Percentiles rank a stretch among this genome's conserved stretches.
Conservation (phyloP, 1,140 invertebrate genomes). For the Parapsyche elsis region DNA sequence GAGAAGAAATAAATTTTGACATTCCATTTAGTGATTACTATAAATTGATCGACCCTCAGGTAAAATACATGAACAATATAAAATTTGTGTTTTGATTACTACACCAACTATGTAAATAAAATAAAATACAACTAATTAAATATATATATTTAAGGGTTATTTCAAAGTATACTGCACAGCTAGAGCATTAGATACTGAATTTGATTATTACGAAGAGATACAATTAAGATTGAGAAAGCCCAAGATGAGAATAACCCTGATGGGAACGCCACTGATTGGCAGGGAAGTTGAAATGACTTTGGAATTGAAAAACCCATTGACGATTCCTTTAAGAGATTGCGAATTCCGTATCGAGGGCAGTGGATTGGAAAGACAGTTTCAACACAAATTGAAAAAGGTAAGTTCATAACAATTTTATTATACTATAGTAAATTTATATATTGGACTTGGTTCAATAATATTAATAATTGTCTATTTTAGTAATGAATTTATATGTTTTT, state of each 20-base stretch:
- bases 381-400: slow-evolving; percentile 75
- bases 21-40: slow-evolving; percentile 86
- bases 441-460: too few relatives aligned
- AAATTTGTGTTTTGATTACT: too few relatives aligned
- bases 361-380: slow-evolving; percentile 77
- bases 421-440: not conserved
- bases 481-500: slow-evolving; percentile 42
- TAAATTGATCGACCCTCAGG: slow-evolving; percentile 77
- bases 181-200: slow-evolving; percentile 84
- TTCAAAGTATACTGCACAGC: slow-evolving; percentile 88
- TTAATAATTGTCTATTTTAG: too few relatives aligned
- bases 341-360: slow-evolving; percentile 83
- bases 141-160: slow-evolving; percentile 72
- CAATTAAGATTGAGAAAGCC: slow-evolving; percentile 90
- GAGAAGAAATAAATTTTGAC: slow-evolving; percentile 75
- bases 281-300: slow-evolving; percentile 74
- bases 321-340: slow-evolving; percentile 78
- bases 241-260: slow-evolving; percentile 81
- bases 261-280: slow-evolving; percentile 72
- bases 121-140: not conserved
- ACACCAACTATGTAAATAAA: not conserved
- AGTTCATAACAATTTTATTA: not conserved
- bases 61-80: slow-evolving; percentile 57
- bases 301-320: slow-evolving; percentile 85
- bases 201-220: slow-evolving; percentile 89